Base-by-base conservation (phyloP, 2,797 vertebrate species). In the Parauchenoglanis punctatus region DNA sequence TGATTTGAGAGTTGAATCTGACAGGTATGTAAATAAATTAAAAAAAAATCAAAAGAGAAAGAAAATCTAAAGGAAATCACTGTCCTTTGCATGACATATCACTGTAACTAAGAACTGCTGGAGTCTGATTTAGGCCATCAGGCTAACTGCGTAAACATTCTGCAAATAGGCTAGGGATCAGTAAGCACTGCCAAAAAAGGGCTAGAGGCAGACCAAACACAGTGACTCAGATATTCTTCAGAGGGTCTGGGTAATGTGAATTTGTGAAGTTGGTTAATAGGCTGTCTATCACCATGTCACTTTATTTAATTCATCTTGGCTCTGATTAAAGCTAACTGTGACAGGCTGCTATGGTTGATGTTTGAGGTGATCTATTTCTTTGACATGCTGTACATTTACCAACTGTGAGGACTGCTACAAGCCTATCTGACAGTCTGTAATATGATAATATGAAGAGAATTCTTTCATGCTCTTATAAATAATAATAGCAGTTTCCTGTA, bases 81-180 rank as follows among this genome's bases (percentile, higher is more conserved):
- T 31, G 18, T 44, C 40, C 35, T 31, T 40, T 73, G 11, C 18
- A 77, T 70, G 61, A n/a, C 65, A 44, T 70, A 56, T 49, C 35
- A 49, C 31, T 59, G 46, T 85, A 85, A 84, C 75, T 84, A 63
- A 78, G 70, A 73, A 54, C 59, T 17, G 17, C 20, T 78, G 2
- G 28, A 59, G 63, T 84, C 70, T 80, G 61, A 87, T 88, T 86
- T 58, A 80, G 49, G 58, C 56, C 67, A 67, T 84, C 86, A 75
- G 70, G 65, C 70, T 78, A 87, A 87, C 70, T 85, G 73, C 46
- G 4, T 82, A 86, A 89, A 86, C 77, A 89, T 76, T 85, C 40
- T 81, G 75, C 28, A 89, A 87, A 87, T 59, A 76, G 73, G 40
- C 82, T 86, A 75, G 88, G 84, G 86, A 84, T 75, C 59, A 58